These are phyloP conservation scores for Hoplias malabaricus DNA, from an alignment of 2,113 vertebrate genomes.

Conservation along the genomic window DNA sequence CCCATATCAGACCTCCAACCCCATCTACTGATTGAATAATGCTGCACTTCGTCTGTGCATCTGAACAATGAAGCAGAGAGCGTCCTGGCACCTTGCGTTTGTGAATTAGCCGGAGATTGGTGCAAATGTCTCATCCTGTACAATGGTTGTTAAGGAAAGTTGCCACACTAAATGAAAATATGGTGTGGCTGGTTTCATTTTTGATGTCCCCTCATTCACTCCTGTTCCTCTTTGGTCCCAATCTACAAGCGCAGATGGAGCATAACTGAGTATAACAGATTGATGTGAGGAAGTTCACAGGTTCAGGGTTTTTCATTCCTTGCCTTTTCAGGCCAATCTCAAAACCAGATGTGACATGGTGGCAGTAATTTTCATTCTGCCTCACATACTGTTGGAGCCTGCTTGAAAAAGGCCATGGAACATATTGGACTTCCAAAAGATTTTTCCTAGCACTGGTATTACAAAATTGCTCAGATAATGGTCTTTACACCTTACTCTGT, in stretches of 20 bases:
- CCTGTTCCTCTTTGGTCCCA: slow-evolving; percentile 38
- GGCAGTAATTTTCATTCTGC: slow-evolving; percentile 34
- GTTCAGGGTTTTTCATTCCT: slow-evolving; percentile 50
- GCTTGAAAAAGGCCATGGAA: slow-evolving; percentile 13
- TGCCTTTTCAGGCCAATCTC: slow-evolving; percentile 43
- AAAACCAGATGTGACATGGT: slow-evolving; percentile 47
- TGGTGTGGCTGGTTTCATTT: slow-evolving; percentile 42
- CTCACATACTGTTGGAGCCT: neutral
- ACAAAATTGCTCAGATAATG: slow-evolving; percentile 4
- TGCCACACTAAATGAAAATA: slow-evolving; percentile 42
- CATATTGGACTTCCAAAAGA: neutral
- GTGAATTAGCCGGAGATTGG: slow-evolving; percentile 25
- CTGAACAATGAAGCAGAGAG: neutral
- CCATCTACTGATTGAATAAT: slow-evolving; percentile 20
- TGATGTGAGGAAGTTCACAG: slow-evolving; percentile 50
- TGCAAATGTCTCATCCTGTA: slow-evolving; percentile 26
- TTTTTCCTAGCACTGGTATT: neutral
- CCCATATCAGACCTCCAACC: slow-evolving; percentile 30
- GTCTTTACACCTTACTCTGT: neutral
- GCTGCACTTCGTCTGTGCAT: neutral
- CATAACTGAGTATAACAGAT: slow-evolving; percentile 48
- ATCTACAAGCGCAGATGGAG: slow-evolving; percentile 42
- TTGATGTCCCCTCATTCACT: slow-evolving; percentile 34
- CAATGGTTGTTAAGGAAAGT: neutral
- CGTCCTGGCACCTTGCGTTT: slow-evolving; percentile 22